These are phyloP conservation scores for Oxyteleia sp. DNA, from an alignment of 2,888 invertebrate species.

Conservation along the genomic window DNA sequence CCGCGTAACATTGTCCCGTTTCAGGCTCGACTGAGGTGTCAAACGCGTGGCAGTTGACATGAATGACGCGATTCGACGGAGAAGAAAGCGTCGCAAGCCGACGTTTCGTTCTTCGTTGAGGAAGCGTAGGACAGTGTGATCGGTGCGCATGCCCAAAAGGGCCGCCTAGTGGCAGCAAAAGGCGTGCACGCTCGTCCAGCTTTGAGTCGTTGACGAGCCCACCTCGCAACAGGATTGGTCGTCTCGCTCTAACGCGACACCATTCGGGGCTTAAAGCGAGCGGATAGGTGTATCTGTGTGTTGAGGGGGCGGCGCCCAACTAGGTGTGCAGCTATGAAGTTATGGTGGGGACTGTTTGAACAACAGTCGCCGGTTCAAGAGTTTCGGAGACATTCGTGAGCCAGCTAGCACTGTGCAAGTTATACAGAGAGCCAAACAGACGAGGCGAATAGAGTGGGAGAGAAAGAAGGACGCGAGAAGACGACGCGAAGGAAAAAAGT, in stretches of 20 bases:
- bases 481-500: conserved; percentile 9
- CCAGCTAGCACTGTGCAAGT: conserved; percentile 84
- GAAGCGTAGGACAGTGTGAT: conserved; percentile 58
- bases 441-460: conserved; percentile 65
- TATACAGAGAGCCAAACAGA: conserved; percentile 77
- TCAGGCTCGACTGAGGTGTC: conserved; percentile 73
- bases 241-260: too few species aligned
- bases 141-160: conserved; percentile 49
- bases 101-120: conserved; percentile 73
- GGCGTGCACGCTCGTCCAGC: conserved; percentile 18
- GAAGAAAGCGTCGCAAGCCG: conserved; percentile 58
- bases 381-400: conserved; percentile 87
- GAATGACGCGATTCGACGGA: conserved; percentile 80
- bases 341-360: conserved; percentile 86
- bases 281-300: too few species aligned
- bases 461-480: conserved; percentile 52
- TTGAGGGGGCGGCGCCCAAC: too few species aligned
- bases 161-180: conserved; percentile 45
- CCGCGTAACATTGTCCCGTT: conserved; percentile 11
- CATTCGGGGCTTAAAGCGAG: too few species aligned
- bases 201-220: not conserved
- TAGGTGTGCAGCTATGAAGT: too few species aligned
- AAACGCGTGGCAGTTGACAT: conserved; percentile 85
- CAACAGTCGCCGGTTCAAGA: conserved; percentile 86
- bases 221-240: too few species aligned